Percentiles rank a stretch among this genome's conserved stretches.
Evolutionary conservation across 2,113 vertebrate species (phyloP).

Genomic region (Psettodes erumei): DNA sequence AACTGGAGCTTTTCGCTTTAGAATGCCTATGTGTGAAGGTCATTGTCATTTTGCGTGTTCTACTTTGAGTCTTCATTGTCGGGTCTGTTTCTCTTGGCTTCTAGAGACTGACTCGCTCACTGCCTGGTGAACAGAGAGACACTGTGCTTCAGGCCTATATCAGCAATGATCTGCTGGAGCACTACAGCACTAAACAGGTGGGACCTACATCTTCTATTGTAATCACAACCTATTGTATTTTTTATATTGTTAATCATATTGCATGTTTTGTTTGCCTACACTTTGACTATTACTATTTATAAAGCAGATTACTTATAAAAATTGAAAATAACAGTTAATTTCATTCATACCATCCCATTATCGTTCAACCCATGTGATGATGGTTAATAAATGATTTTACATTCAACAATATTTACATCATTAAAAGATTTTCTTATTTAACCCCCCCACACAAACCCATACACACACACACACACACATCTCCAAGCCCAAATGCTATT

Average conservation of each 20-base stretch:
- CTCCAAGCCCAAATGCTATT: not conserved
- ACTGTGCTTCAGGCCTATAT: slow-evolving; percentile 93
- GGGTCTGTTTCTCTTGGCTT: slow-evolving; percentile 31
- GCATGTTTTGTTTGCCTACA: not conserved
- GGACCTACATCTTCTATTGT: not conserved
- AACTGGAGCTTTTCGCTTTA: not conserved
- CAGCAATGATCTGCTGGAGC: slow-evolving; percentile 91
- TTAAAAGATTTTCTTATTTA: not conserved
- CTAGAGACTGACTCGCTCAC: slow-evolving; percentile 93
- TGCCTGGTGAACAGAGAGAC: slow-evolving; percentile 95
- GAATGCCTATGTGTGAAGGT: not conserved
- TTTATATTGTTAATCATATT: not conserved
- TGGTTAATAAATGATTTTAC: not conserved
- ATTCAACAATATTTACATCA: not conserved
- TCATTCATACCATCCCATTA: not conserved
- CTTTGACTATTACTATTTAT: not conserved
- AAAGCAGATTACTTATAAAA: not conserved
- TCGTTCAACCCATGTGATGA: not conserved
- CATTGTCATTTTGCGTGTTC: not conserved
- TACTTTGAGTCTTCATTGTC: not conserved
- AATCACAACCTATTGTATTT: not conserved
- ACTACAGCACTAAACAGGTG: slow-evolving; percentile 78
- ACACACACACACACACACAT: too few relatives aligned
- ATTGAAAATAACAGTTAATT: slow-evolving; percentile 1
- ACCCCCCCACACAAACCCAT: too few relatives aligned